phyloP scores from a whole-genome alignment of 2,113 vertebrate genomes.

The Alouatta palliata region DNA sequence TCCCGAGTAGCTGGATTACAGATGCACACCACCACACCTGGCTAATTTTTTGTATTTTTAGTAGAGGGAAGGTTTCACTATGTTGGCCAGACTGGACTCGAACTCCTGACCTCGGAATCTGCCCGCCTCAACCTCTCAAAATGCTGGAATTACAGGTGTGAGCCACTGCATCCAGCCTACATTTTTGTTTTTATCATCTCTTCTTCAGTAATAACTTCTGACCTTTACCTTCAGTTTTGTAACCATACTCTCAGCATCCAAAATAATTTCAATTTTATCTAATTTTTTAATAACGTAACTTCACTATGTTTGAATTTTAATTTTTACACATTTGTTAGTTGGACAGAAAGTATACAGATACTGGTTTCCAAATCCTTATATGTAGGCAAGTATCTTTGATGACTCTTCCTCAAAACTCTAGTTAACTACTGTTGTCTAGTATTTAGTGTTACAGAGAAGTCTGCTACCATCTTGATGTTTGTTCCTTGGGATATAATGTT shows the following conservation, averaged over 20 bases:
- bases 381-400: background rate
- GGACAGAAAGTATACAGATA: background rate
- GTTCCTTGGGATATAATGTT: background rate
- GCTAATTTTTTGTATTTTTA: too few species aligned
- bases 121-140: too few species aligned
- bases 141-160: too few species aligned
- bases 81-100: too few species aligned
- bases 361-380: background rate
- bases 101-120: too few species aligned
- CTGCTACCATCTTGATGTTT: background rate
- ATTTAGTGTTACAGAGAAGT: background rate
- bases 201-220: background rate
- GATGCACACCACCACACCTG: too few species aligned
- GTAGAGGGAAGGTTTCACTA: too few species aligned
- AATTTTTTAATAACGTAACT: background rate
- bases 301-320: background rate
- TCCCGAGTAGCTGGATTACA: too few species aligned
- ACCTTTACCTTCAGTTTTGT: background rate
- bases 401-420: background rate
- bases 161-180: background rate
- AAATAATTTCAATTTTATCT: conserved; percentile 25
- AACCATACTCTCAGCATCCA: background rate
- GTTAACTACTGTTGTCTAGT: background rate
- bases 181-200: background rate
- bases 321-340: conserved; percentile 10